Evolutionary conservation across 2,113 vertebrate genomes (phyloP).

Genomic region (Laterallus jamaicensis): DNA sequence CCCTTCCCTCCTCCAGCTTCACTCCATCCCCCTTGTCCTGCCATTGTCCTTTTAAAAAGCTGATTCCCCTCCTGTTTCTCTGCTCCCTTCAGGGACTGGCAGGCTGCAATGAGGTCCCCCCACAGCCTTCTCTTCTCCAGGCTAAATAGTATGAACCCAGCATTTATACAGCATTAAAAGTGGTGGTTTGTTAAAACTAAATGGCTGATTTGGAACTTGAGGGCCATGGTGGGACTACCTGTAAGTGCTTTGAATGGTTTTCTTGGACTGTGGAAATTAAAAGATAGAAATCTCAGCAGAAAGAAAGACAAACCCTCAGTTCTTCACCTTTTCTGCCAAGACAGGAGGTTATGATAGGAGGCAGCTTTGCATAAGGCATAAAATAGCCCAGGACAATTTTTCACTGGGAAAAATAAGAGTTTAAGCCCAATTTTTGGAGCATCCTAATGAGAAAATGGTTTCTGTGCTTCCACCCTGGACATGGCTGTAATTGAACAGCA

Average conservation of each 20-base stretch:
- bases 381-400: neutral
- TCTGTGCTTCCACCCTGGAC: constrained; percentile 13
- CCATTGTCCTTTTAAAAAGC: too few species aligned
- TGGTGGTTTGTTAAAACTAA: neutral
- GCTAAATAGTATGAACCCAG: neutral
- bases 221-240: neutral
- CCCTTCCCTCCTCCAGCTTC: too few species aligned
- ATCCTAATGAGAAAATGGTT: neutral
- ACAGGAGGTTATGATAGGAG: neutral
- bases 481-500: neutral
- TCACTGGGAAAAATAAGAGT: neutral
- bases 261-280: neutral
- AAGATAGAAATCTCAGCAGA: neutral
- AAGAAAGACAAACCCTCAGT: neutral
- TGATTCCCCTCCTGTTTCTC: too few species aligned
- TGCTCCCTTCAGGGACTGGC: too few species aligned
- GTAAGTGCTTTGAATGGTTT: neutral
- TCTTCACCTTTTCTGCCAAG: neutral
- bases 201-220: neutral
- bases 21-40: too few species aligned
- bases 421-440: neutral
- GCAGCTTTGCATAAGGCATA: neutral
- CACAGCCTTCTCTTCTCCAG: too few species aligned
- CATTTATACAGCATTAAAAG: neutral
- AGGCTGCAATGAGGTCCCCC: too few species aligned